Conservation (phyloP, 2,888 invertebrate genomes). For the Biston stratarius region DNA sequence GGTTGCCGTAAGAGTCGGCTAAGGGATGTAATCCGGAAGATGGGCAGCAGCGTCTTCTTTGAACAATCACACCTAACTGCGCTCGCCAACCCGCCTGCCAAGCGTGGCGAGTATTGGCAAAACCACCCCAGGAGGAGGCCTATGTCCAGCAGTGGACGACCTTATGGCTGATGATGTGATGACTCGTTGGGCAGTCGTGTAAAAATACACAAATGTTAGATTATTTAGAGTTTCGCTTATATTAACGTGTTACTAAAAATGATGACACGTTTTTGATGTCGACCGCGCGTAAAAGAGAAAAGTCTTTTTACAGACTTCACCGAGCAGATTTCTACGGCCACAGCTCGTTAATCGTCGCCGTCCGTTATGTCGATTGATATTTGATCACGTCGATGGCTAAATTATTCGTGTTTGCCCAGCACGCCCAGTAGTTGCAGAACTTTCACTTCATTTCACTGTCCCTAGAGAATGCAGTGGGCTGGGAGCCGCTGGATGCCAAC, state of each 20-base stretch:
- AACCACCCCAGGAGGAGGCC: too few relatives aligned
- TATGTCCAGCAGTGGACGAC: too few relatives aligned
- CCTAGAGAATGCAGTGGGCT: slow-evolving; percentile 55
- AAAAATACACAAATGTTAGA: too few relatives aligned
- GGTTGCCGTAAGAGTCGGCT: too few relatives aligned
- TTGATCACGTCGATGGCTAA: slow-evolving; percentile 39
- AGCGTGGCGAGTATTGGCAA: too few relatives aligned
- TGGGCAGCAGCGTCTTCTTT: too few relatives aligned
- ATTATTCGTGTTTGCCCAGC: slow-evolving; percentile 40
- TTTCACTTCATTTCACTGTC: slow-evolving; percentile 67
- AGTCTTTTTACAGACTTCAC: slow-evolving; percentile 2
- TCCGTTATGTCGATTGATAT: slow-evolving; percentile 34
- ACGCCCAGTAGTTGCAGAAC: slow-evolving; percentile 49
- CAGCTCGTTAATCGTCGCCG: slow-evolving; percentile 21
- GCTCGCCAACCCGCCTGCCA: too few relatives aligned
- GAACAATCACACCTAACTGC: too few relatives aligned
- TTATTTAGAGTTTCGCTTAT: too few relatives aligned
- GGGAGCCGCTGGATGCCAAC: not conserved
- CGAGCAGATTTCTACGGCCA: slow-evolving; percentile 23
- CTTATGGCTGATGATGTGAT: too few relatives aligned
- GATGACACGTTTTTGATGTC: not conserved
- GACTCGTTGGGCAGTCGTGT: too few relatives aligned
- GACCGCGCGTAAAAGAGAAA: slow-evolving; percentile 10
- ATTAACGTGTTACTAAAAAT: not conserved
- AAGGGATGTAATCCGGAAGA: too few relatives aligned